Base-by-base conservation (phyloP, 2,797 vertebrate species). In the Sylvia borin region DNA sequence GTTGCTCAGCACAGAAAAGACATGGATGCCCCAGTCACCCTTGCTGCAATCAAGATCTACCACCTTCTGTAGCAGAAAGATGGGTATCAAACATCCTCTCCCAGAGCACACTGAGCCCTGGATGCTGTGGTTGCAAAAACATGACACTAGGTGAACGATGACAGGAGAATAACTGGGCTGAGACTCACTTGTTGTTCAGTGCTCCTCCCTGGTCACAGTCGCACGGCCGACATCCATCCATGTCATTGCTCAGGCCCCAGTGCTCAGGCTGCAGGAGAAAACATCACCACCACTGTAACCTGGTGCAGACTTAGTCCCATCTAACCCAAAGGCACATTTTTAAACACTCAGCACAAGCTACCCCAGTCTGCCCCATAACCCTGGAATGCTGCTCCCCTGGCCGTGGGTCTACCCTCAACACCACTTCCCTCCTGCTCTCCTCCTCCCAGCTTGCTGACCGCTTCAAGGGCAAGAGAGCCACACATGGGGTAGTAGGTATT, bases 211-310 rank as follows among this genome's bases (percentile, higher is more conserved):
- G 95, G 92, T 99, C 99, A 31, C 99, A 99, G 97, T 99, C 99
- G 38, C 99, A 99, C 0, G 99, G 98, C 91, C 99, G 98, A 96
- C 99, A 99, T 58, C 99, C 99, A 2, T 99, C 99, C 98, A 99
- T 97, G 95, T 99, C 99, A 0, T 99, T 99, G 97, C 99, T 99
- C 88, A 99, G 98, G 45, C 99, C 99, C 99, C 99, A 99, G 88
- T 99, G 98, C 96, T 99, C 98, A 60, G 98, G 95, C 99, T 99
- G 97, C n/a, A 71, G 80, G 92, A 97, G 27, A 92, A 95, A 96
- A 92, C 74, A 80, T 18, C 72, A 79, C 70, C 67, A 61, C 38
- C 4, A 6, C 38, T 78, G 43, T 88, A 76, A 80, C 8, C 22
- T 5, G 5, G 7, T 12, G 34, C 32, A 1, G 0, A 43, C 34